Percentiles rank a stretch among this genome's conserved stretches.
Conservation (phyloP, 2,797 vertebrate species). For the Cossypha dichroa region DNA sequence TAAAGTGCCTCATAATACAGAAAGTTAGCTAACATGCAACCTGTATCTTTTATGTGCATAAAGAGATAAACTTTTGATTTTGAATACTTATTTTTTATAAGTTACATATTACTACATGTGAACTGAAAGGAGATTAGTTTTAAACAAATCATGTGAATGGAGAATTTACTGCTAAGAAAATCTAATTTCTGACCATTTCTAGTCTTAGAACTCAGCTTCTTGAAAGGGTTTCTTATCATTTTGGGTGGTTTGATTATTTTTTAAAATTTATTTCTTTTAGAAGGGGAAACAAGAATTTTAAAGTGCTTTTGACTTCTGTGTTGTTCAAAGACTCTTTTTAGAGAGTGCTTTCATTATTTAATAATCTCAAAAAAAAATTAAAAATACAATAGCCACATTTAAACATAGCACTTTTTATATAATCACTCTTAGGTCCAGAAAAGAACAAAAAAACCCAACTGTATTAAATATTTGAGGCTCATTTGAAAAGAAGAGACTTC, state of each 20-base stretch:
- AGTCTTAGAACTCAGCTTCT: not conserved
- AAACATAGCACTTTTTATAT: not conserved
- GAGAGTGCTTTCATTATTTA: not conserved
- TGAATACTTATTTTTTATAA: not conserved
- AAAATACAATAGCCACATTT: not conserved
- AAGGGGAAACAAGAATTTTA: not conserved
- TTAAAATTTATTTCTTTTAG: rapidly evolving
- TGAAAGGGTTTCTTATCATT: not conserved
- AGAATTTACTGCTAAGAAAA: not conserved
- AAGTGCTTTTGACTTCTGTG: not conserved
- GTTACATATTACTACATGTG: not conserved
- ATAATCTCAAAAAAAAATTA: not conserved
- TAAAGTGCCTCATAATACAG: not conserved
- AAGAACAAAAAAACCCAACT: not conserved
- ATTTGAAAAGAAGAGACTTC: not conserved
- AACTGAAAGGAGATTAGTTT: not conserved
- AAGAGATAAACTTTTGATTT: not conserved
- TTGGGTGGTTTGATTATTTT: not conserved
- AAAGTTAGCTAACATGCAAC: not conserved
- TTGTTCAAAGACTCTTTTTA: not conserved
- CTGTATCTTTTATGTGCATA: not conserved
- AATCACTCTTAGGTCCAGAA: not conserved
- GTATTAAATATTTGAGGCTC: not conserved
- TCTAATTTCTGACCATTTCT: not conserved
- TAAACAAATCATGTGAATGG: rapidly evolving